A percentile compares a stretch with the other conserved stretches of the same genome.
These are phyloP conservation scores for Cuniculus paca DNA, from an alignment of 2,797 vertebrate species.

Conservation along the genomic window DNA sequence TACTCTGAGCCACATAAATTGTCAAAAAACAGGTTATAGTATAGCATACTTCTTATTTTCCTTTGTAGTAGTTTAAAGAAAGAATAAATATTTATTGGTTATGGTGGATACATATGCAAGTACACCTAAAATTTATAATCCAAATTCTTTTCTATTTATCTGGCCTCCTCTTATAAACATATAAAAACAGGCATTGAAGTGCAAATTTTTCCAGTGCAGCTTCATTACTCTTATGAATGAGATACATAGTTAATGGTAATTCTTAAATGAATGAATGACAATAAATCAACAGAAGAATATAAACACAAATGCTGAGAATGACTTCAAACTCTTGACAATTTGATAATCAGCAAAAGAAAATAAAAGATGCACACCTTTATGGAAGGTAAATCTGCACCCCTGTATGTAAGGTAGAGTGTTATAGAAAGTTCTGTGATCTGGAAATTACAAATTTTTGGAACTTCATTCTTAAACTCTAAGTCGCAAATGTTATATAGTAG, in stretches of 20 bases:
- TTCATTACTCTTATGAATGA: neutral
- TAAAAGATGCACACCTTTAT: neutral
- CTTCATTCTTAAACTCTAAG: neutral
- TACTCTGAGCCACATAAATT: neutral
- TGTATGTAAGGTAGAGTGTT: neutral
- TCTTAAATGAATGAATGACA: neutral
- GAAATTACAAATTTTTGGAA: neutral
- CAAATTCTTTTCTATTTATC: neutral
- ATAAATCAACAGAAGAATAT: neutral
- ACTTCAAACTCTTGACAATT: neutral
- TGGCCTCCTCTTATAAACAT: neutral
- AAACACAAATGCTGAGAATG: neutral
- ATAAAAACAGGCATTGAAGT: neutral
- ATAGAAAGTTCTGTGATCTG: neutral
- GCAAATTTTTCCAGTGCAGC: neutral
- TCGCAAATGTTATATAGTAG: neutral
- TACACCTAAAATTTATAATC: neutral
- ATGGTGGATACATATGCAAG: neutral
- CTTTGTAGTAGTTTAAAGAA: neutral
- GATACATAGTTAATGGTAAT: neutral
- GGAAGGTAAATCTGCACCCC: neutral
- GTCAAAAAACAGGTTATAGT: neutral
- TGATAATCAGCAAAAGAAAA: neutral
- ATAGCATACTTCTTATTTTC: neutral
- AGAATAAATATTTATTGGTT: neutral